phyloP scores from a whole-genome alignment of 2,888 invertebrate species.

The Thera britannica region DNA sequence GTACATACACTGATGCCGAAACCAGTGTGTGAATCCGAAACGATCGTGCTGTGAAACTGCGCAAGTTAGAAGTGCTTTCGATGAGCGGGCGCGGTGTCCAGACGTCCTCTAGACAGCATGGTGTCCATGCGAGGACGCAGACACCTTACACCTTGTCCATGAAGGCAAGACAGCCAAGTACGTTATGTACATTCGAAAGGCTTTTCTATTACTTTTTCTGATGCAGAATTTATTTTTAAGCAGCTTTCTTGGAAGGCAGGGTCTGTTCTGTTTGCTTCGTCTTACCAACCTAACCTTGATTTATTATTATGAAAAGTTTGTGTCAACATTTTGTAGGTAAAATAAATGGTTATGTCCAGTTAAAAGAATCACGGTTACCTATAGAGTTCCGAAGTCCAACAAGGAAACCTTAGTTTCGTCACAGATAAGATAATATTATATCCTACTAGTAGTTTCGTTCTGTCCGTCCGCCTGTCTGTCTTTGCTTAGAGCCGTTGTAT shows the following conservation, averaged over 20 bases:
- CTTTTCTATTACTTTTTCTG: no score
- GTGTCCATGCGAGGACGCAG: constrained; percentile 58
- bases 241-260: background rate
- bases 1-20: no score
- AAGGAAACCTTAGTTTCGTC: no score
- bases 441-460: no score
- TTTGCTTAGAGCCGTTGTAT: no score
- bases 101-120: constrained; percentile 69
- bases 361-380: no score
- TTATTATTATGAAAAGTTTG: constrained; percentile 1
- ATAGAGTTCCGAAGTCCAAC: no score
- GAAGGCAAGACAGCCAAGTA: constrained; percentile 13
- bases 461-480: no score
- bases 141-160: constrained; percentile 50
- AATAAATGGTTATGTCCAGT: no score
- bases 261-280: background rate
- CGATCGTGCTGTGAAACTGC: constrained; percentile 36
- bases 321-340: background rate
- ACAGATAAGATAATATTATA: no score
- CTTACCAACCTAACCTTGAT: background rate
- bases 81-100: constrained; percentile 55
- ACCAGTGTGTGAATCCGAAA: constrained; percentile 5
- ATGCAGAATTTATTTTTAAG: no score
- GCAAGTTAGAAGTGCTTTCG: constrained; percentile 40
- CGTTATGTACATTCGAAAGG: constrained; percentile 30